Conservation (phyloP, 1,140 invertebrate genomes). For the Periplaneta americana region DNA sequence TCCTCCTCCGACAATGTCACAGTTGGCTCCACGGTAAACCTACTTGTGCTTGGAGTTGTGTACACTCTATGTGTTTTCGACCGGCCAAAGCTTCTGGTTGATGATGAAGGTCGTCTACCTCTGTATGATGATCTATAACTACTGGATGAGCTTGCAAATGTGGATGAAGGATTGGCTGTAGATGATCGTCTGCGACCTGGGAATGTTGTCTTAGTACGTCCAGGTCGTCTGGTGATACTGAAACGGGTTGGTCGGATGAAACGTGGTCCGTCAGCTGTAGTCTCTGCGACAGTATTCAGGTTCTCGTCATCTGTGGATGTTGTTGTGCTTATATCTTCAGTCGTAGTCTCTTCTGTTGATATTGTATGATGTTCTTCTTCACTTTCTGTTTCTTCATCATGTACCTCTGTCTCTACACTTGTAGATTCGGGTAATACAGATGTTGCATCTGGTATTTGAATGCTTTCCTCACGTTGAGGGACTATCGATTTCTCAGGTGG, state of each 20-base stretch:
- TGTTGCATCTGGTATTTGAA: background rate
- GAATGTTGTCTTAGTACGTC: constrained; percentile 17
- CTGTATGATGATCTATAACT: constrained; percentile 1
- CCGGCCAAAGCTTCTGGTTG: constrained; percentile 19
- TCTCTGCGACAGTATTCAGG: background rate
- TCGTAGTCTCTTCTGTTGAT: constrained; percentile 7
- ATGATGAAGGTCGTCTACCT: background rate
- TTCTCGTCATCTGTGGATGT: constrained; percentile 19
- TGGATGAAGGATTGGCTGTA: background rate
- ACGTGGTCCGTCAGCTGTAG: constrained; percentile 10
- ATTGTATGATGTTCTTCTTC: background rate
- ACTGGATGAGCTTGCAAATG: background rate
- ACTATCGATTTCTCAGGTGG: background rate
- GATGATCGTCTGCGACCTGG: constrained; percentile 1
- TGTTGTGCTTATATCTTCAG: background rate
- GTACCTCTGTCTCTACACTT: background rate
- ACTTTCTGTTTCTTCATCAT: background rate
- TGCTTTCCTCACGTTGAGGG: background rate
- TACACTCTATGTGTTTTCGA: background rate
- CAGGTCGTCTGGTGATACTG: constrained; percentile 16
- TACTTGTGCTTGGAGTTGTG: background rate
- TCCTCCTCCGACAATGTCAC: background rate
- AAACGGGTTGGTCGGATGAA: constrained; percentile 20
- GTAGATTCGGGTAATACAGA: background rate
- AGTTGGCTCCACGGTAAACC: background rate